Evolutionary conservation across 2,888 invertebrate genomes (phyloP), one percentile per base, ranked within the genome.

Genomic region (Rhingia rostrata): DNA sequence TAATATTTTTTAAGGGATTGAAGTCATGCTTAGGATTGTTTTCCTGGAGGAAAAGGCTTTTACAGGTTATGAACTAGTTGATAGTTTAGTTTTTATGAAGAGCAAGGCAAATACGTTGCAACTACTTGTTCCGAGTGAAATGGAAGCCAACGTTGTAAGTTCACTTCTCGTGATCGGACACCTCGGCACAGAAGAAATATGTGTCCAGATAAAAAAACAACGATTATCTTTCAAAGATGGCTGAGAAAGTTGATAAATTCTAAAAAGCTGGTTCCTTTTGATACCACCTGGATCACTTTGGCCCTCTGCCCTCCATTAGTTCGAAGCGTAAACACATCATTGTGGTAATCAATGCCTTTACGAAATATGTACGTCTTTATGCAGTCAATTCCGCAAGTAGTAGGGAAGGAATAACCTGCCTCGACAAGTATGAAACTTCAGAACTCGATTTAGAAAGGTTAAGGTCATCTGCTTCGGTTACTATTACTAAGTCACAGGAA

Each of bases 201-300:
- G 39, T 30, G 30, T 54, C 35, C 43, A 67, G 45, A 7, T 54
- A 7, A 54, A 41, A 47, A 49, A 60, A 39, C 49, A 58, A 49
- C 9, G 47, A 70, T 37, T 70, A 30, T 35, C 60, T 70, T 10
- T 14, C 60, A 32, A 60, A 72, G 41, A 60, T 72, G 4, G 41
- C 14, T 6, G 51, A 43, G 6, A 70, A 51, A 33, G 41, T 70
- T 10, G 10, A 32, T 3, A 60, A 7, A 30, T 51, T 12, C 35
- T 3, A 67, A 69, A 37, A 2, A 58, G 39, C 37, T 37, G n/a
- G 9, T 56, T 2, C 58, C 70, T 5, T 70, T 60, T n/a, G 39
- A 70, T 41, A 70, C 51, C 60, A 70, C n/a, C 14, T 69, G 7
- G 51, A 70, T 51, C 60, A 60, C 33, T 60, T 70, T 14, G 51